A percentile compares a stretch with the other conserved stretches of the same genome.
Evolutionary conservation across 2,113 vertebrate species (phyloP).

Genomic region (Brachyistius frenatus): DNA sequence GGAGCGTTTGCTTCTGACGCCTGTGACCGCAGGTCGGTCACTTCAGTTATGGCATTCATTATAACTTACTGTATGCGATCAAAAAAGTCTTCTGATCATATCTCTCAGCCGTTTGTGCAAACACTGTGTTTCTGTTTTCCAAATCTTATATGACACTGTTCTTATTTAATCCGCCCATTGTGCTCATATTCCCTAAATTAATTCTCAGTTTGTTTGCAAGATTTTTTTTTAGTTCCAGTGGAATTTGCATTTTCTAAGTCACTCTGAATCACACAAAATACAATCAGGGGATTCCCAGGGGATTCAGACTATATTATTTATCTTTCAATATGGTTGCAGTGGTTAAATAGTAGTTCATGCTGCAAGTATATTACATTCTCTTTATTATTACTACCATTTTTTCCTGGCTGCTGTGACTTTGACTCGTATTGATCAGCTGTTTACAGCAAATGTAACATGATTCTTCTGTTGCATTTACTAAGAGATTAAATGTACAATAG

Average conservation of each 20-base stretch:
- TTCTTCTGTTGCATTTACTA: conserved; percentile 9
- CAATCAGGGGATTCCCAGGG: too few relatives aligned
- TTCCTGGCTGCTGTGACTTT: not conserved
- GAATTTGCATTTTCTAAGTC: not conserved
- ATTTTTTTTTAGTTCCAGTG: not conserved
- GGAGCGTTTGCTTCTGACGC: conserved; percentile 9
- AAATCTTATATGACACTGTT: not conserved
- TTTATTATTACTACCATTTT: too few relatives aligned
- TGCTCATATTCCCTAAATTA: not conserved
- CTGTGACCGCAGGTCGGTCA: not conserved
- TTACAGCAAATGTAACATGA: conserved; percentile 10
- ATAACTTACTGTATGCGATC: not conserved
- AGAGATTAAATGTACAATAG: not conserved
- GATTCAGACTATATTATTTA: too few relatives aligned
- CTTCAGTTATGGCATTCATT: conserved; percentile 19
- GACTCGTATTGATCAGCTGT: not conserved
- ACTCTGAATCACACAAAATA: not conserved
- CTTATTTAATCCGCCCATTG: not conserved
- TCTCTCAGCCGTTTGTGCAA: not conserved
- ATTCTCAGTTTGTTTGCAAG: not conserved
- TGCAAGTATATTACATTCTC: too few relatives aligned
- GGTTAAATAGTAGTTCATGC: too few relatives aligned
- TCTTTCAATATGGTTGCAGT: not conserved
- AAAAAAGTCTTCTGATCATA: not conserved
- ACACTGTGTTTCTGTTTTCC: not conserved